These are phyloP conservation scores for Panulirus ornatus DNA, from an alignment of 1,140 invertebrate species.

Conservation along the genomic window DNA sequence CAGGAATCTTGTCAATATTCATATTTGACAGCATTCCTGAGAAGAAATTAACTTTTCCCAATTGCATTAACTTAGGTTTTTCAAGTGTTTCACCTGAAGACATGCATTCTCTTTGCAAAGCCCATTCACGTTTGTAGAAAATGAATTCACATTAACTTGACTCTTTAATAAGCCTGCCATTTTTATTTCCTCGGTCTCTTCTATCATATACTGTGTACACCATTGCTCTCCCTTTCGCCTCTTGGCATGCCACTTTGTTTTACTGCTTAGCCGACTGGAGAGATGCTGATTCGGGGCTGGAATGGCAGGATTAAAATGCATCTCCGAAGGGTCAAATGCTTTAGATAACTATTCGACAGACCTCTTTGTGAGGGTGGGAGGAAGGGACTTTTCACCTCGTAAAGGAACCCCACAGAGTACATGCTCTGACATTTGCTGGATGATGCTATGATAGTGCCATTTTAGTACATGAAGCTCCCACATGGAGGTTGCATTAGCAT, in stretches of 20 bases:
- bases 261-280: not conserved
- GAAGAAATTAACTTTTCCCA: constrained; percentile 14
- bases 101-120: not conserved
- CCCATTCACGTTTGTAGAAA: not conserved
- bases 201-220: constrained; percentile 40
- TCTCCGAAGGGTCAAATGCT: constrained; percentile 32
- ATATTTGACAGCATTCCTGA: constrained; percentile 47
- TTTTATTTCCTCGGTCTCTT: not conserved
- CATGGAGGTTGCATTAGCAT: constrained; percentile 86
- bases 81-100: no score
- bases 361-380: constrained; percentile 46
- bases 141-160: not conserved
- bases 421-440: constrained; percentile 34
- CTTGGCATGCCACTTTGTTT: not conserved
- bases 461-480: constrained; percentile 91
- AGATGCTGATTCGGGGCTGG: constrained; percentile 27
- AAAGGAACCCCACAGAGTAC: constrained; percentile 31
- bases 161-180: not conserved
- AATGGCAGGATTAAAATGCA: constrained; percentile 63
- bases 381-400: constrained; percentile 26
- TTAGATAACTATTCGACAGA: constrained; percentile 50
- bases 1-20: constrained; percentile 10
- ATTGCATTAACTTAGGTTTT: not conserved
- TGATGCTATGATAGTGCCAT: constrained; percentile 54
- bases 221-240: not conserved